Percentiles rank a stretch among this genome's conserved stretches.
Conservation (phyloP, 30 jellyfish, hydroid and myxozoan species). For the Turritopsis dohrnii region DNA sequence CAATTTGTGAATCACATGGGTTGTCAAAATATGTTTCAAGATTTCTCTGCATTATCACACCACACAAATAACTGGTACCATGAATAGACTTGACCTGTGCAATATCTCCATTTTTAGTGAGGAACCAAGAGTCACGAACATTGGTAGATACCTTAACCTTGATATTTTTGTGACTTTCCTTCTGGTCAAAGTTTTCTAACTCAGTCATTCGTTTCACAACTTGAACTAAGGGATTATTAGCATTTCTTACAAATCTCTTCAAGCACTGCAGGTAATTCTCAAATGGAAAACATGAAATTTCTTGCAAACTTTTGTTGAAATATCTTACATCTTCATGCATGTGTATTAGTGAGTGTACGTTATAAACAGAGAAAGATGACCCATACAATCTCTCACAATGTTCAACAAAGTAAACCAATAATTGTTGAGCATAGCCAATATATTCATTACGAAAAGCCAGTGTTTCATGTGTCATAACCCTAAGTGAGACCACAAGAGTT, state of each 20-base stretch:
- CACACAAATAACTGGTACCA: not conserved
- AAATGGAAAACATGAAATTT: conserved; percentile 26
- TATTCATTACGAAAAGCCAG: not conserved
- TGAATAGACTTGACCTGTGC: not conserved
- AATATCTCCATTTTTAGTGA: not conserved
- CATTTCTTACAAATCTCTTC: conserved; percentile 14
- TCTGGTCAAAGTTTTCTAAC: not conserved
- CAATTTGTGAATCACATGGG: too few species aligned
- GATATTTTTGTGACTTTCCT: not conserved
- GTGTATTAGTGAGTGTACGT: conserved; percentile 11
- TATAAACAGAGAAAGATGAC: not conserved
- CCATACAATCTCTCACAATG: not conserved
- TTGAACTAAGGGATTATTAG: conserved; percentile 25
- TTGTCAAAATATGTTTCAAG: too few species aligned
- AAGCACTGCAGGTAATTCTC: conserved; percentile 26
- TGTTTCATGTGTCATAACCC: not conserved
- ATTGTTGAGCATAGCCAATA: conserved; percentile 9
- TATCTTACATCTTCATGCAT: not conserved
- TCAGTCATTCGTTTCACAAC: conserved; percentile 7
- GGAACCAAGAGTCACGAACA: not conserved
- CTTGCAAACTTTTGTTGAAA: conserved; percentile 27
- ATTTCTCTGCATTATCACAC: too few species aligned
- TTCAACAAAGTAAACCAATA: not conserved
- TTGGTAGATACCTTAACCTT: not conserved
- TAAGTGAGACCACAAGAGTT: not conserved